phyloP scores from a whole-genome alignment of 1,140 invertebrate genomes.

The Ruditapes philippinarum region DNA sequence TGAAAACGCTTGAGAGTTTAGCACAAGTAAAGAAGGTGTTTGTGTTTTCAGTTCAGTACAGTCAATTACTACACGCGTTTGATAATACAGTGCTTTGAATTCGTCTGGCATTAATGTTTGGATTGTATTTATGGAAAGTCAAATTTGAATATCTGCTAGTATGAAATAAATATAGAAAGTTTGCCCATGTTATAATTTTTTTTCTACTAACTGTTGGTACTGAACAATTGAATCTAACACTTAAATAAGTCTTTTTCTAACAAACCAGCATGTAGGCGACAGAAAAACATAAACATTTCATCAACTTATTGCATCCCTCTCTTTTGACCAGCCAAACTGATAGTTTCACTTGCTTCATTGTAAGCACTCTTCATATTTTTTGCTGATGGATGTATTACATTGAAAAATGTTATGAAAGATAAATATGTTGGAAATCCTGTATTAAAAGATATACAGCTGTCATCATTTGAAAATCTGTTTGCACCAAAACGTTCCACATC shows the following conservation, averaged over 20 bases:
- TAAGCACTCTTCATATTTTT: slow-evolving; percentile 52
- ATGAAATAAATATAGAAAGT: slow-evolving; percentile 66
- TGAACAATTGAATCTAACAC: slow-evolving; percentile 65
- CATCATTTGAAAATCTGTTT: slow-evolving; percentile 26
- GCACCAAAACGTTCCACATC: slow-evolving; percentile 38
- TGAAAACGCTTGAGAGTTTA: slow-evolving; percentile 64
- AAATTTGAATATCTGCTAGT: slow-evolving; percentile 54
- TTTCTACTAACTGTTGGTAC: slow-evolving; percentile 50
- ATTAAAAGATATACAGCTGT: not conserved
- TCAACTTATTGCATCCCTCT: slow-evolving; percentile 57
- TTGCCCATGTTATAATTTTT: slow-evolving; percentile 70
- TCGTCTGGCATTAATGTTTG: slow-evolving; percentile 88
- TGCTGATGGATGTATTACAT: slow-evolving; percentile 52
- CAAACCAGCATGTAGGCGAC: slow-evolving; percentile 57
- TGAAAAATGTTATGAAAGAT: too few species aligned
- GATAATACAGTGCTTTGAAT: slow-evolving; percentile 61
- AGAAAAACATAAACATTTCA: too few species aligned
- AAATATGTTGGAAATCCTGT: slow-evolving; percentile 27
- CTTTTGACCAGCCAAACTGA: slow-evolving; percentile 23
- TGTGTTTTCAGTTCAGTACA: slow-evolving; percentile 66
- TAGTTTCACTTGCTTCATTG: slow-evolving; percentile 52
- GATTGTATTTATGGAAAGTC: slow-evolving; percentile 40
- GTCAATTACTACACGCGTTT: slow-evolving; percentile 61
- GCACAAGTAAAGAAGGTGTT: slow-evolving; percentile 58
- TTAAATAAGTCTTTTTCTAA: slow-evolving; percentile 65